phyloP scores from a whole-genome alignment of 2,113 vertebrate genomes.

The Chloebia gouldiae region DNA sequence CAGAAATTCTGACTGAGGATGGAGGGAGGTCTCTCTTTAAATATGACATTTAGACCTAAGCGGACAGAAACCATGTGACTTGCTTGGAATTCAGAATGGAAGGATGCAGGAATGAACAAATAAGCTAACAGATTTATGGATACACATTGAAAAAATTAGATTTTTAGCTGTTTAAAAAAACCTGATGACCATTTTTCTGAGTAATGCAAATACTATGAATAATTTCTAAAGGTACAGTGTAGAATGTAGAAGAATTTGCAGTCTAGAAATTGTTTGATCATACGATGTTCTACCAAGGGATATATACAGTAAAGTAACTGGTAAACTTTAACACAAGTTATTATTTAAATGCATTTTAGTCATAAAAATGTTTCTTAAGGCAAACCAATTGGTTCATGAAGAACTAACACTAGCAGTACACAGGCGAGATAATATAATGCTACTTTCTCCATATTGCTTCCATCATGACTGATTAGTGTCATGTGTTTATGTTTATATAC shows the following conservation, averaged over 20 bases:
- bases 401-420: not conserved
- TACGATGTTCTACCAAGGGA: not conserved
- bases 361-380: not conserved
- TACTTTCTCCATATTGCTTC: not conserved
- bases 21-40: not conserved
- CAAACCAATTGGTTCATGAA: not conserved
- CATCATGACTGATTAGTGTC: not conserved
- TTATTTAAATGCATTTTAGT: not conserved
- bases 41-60: not conserved
- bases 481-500: not conserved
- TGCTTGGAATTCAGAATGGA: not conserved
- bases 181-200: not conserved
- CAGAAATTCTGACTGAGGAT: not conserved
- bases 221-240: not conserved
- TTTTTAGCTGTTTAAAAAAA: not conserved
- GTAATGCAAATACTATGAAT: not conserved
- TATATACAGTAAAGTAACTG: not conserved
- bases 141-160: accelerated
- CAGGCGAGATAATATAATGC: not conserved
- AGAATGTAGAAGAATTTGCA: not conserved
- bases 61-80: not conserved
- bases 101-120: not conserved
- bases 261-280: not conserved
- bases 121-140: not conserved
- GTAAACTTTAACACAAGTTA: not conserved